These are phyloP conservation scores for Solenopsis fugax DNA, from an alignment of 1,140 invertebrate genomes.

Conservation along the genomic window DNA sequence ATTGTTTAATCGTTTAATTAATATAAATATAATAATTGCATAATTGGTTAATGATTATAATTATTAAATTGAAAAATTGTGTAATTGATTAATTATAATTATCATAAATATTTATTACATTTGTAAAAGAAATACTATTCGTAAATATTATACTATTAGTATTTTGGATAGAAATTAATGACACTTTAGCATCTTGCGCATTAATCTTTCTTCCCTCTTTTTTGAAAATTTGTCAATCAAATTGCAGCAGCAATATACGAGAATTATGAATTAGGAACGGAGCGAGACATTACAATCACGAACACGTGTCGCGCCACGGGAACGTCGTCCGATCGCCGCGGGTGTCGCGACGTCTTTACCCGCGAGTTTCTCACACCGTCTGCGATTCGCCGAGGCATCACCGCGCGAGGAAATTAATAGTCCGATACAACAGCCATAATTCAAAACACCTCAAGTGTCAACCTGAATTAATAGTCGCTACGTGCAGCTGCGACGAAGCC, in stretches of 20 bases:
- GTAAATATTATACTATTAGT: background rate
- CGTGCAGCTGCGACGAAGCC: constrained; percentile 58
- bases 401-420: constrained; percentile 71
- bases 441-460: constrained; percentile 75
- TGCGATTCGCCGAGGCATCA: constrained; percentile 65
- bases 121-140: background rate
- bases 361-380: constrained; percentile 49
- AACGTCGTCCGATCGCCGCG: constrained; percentile 31
- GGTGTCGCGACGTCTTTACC: constrained; percentile 67
- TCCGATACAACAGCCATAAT: constrained; percentile 70
- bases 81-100: too few relatives aligned
- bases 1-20: too few relatives aligned
- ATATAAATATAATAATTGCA: too few relatives aligned
- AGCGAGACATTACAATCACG: constrained; percentile 59
- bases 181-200: background rate
- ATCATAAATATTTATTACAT: too few relatives aligned
- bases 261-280: constrained; percentile 31
- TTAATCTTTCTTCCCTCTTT: background rate
- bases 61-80: too few relatives aligned
- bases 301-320: constrained; percentile 49
- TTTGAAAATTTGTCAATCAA: constrained; percentile 2
- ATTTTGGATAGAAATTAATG: background rate
- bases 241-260: background rate
- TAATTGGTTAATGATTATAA: too few relatives aligned
- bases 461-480: constrained; percentile 73